Percentiles rank a stretch among this genome's conserved stretches.
Evolutionary conservation across 2,797 vertebrate species (phyloP).

Genomic region (Lophius americanus): DNA sequence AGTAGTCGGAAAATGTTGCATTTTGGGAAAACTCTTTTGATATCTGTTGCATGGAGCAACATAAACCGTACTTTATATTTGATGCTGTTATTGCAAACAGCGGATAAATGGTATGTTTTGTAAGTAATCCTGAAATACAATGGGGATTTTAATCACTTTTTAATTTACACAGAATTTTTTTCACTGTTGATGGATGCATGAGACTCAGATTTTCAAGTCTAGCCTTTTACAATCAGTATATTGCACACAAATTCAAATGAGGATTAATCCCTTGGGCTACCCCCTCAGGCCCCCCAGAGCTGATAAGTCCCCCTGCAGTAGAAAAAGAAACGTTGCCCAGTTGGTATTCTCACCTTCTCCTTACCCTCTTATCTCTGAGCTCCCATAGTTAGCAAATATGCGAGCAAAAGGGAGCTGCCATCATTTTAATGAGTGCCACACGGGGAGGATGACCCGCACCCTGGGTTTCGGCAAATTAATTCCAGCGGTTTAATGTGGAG

Average conservation of each 20-base stretch:
- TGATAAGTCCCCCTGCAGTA: constrained; percentile 48
- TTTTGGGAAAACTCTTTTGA: too few relatives aligned
- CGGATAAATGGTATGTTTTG: too few relatives aligned
- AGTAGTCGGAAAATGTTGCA: too few relatives aligned
- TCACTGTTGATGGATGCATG: neutral
- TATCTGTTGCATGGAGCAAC: too few relatives aligned
- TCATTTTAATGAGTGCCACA: constrained; percentile 65
- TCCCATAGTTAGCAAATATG: constrained; percentile 55
- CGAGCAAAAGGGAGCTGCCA: constrained; percentile 47
- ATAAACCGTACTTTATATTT: too few relatives aligned
- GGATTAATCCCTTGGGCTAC: constrained; percentile 53
- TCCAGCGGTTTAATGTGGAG: constrained; percentile 40
- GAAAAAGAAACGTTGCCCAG: constrained; percentile 31
- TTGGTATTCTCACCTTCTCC: constrained; percentile 52
- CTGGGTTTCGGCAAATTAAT: constrained; percentile 46
- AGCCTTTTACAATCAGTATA: constrained; percentile 10
- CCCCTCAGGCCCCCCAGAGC: constrained; percentile 63
- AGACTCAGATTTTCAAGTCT: constrained; percentile 19
- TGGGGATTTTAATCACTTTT: too few relatives aligned
- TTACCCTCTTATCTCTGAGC: constrained; percentile 58
- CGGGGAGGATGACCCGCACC: constrained; percentile 45
- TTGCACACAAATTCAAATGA: constrained; percentile 38
- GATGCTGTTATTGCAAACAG: too few relatives aligned
- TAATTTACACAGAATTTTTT: neutral
- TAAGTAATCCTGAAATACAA: too few relatives aligned